These are phyloP conservation scores for Characodon lateralis DNA, from an alignment of 2,797 vertebrate species.

Conservation along the genomic window DNA sequence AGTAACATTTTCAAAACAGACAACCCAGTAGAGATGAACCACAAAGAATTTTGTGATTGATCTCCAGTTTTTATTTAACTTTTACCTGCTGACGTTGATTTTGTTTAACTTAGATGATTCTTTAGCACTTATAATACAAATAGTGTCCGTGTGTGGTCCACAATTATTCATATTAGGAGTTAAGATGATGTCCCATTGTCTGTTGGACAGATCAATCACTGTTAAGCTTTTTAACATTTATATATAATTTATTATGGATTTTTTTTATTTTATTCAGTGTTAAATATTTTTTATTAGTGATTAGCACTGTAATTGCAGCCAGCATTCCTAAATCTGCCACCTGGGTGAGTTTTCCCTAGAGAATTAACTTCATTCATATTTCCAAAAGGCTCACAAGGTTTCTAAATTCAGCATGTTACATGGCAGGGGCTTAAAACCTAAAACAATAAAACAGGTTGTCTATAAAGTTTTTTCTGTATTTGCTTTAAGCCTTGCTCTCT, in stretches of 20 bases:
- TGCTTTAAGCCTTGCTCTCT: not conserved
- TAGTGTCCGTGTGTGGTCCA: not conserved
- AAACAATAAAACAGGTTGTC: not conserved
- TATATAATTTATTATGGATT: too few relatives aligned
- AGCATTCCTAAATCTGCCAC: too few relatives aligned
- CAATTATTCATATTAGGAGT: not conserved
- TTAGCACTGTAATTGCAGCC: too few relatives aligned
- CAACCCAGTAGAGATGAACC: not conserved
- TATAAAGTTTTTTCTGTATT: not conserved
- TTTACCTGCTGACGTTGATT: not conserved
- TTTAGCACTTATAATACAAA: not conserved
- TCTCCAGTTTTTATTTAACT: not conserved
- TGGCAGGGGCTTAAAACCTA: not conserved
- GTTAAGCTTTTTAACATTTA: not conserved
- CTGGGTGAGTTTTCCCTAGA: not conserved
- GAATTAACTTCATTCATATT: not conserved
- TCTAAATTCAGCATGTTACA: not conserved
- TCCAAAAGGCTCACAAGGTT: not conserved
- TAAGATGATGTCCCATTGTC: not conserved
- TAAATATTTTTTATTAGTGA: too few relatives aligned
- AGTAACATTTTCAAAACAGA: not conserved
- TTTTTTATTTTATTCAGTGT: too few relatives aligned
- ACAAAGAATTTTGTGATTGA: not conserved
- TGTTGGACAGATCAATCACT: not conserved
- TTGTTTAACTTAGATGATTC: not conserved